These are phyloP conservation scores for Meteorus sp. DNA, from an alignment of 1,140 invertebrate species.

Conservation along the genomic window DNA sequence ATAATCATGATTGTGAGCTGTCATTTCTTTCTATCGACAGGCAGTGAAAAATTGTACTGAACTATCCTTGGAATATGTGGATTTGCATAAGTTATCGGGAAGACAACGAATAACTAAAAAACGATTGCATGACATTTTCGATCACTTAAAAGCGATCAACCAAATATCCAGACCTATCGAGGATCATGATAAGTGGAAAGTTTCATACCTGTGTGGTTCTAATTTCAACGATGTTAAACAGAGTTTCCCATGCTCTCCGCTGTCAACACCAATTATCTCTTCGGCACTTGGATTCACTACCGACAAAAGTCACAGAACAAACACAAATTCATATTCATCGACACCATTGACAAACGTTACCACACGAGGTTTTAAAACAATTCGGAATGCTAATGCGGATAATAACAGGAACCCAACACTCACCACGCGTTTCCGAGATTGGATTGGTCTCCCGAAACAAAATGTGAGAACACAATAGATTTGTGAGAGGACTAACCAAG, in stretches of 20 bases:
- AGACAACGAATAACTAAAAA: constrained; percentile 35
- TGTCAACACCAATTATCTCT: constrained; percentile 28
- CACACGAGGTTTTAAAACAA: constrained; percentile 74
- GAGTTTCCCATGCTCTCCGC: constrained; percentile 30
- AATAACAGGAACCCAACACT: constrained; percentile 70
- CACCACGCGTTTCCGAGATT: constrained; percentile 48
- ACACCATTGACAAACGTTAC: constrained; percentile 8
- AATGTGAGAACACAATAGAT: constrained; percentile 4
- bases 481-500: not conserved
- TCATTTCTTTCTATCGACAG: constrained; percentile 34
- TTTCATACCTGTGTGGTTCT: constrained; percentile 46
- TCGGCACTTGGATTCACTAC: not conserved
- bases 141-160: constrained; percentile 5
- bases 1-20: constrained; percentile 28
- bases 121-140: constrained; percentile 3
- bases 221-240: constrained; percentile 50
- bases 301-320: not conserved
- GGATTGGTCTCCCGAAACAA: constrained; percentile 36
- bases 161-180: constrained; percentile 10
- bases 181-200: constrained; percentile 45
- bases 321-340: not conserved
- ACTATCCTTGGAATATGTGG: constrained; percentile 38
- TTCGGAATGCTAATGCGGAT: constrained; percentile 70
- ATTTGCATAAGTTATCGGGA: constrained; percentile 29
- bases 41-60: constrained; percentile 46